Evolutionary conservation across 2,888 invertebrate species (phyloP), one percentile per base, ranked within the genome.

Genomic region (Athetis lepigone): DNA sequence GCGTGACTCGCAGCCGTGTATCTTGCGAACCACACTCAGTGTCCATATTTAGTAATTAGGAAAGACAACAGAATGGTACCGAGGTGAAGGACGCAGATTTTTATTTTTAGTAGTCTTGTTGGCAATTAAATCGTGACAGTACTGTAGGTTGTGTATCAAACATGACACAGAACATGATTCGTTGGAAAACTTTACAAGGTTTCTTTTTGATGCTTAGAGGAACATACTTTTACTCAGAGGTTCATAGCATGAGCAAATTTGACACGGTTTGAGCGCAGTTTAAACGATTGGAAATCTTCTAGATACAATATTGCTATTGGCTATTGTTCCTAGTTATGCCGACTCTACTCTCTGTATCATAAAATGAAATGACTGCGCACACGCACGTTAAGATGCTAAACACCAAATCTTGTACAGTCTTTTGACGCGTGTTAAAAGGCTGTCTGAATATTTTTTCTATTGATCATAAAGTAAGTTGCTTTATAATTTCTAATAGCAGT

Each of bases 1-100:
- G 88, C 90, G 90, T 92, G 91, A 87, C 87, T 84, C 47, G 66
- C 16, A 64, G 86, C 79, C 82, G 82, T 91, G 87, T 87, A 82
- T 90, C 90, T 90, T 84, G 70, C 67, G 75, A 75, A 80, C 72
- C 76, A 81, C 81, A 74, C 75, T 74, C 70, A 74, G 70, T 79
- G 70, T 63, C 69, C 77, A 81, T 88, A 85, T 87, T 88, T 88
- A 88, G 81, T 84, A 81, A 86, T 87, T 87, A 85, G 77, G 83
- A 82, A 84, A 79, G 83, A 82, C 84, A 75, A 69, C 64, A 69
- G 65, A 79, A 83, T 81, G 77, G 81, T 75, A 77, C 25, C 55
- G 63, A 68, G 76, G 65, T 79, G 85, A 87, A 88, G 88, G 87
- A 86, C 87, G 77, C 72, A 71, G 72, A 70, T 83, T 81, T 83